Evolutionary conservation across 2,888 invertebrate species (phyloP).

Genomic region (Hirudinaria manillensis): DNA sequence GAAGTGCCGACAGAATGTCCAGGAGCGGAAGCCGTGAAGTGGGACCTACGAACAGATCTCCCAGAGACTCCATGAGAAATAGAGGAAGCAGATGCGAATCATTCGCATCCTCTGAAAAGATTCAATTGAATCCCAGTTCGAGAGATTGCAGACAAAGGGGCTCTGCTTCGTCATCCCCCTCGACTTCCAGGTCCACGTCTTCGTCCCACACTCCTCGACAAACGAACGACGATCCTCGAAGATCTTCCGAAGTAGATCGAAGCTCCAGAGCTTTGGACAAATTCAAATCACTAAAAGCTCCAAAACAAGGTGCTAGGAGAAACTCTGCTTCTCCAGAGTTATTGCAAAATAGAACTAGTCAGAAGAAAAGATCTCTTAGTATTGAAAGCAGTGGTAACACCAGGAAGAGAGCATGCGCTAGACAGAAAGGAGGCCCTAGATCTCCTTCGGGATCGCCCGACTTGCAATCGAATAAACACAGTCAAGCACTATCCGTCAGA

Average conservation of each 20-base stretch:
- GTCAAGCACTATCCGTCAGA: not conserved
- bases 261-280: not conserved
- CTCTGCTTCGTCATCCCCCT: not conserved
- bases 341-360: not conserved
- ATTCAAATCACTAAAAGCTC: not conserved
- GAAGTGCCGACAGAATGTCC: not conserved
- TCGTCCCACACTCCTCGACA: not conserved
- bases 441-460: slow-evolving; percentile 14
- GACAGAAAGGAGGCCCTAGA: not conserved
- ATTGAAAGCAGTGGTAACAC: too few relatives aligned
- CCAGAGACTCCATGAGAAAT: not conserved
- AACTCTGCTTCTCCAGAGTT: not conserved
- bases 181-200: not conserved
- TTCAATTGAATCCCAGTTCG: too few relatives aligned
- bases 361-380: not conserved
- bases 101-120: not conserved
- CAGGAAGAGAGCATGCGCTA: too few relatives aligned
- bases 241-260: not conserved
- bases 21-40: not conserved
- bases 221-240: not conserved
- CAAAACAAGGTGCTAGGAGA: not conserved
- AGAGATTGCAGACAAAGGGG: not conserved
- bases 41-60: slow-evolving; percentile 1
- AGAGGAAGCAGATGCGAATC: not conserved
- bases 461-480: not conserved